Evolutionary conservation across 2,113 vertebrate genomes (phyloP), one percentile per base, ranked within the genome.

Genomic region (Polyodon spathula): DNA sequence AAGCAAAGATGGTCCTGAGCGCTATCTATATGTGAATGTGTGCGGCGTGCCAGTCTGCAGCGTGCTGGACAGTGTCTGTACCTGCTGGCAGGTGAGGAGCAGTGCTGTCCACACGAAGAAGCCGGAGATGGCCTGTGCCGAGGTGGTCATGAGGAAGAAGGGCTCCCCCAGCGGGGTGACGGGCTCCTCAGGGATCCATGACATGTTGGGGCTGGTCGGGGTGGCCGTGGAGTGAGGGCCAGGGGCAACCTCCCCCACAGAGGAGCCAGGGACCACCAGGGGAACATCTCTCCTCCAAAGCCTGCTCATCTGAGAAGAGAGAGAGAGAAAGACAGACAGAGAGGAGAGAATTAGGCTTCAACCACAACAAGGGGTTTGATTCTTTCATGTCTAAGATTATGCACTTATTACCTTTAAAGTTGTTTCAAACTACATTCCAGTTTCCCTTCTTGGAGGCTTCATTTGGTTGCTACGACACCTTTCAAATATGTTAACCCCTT

Each of bases 101-200:
- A 97, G 85, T 54, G 94, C 95, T 0, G 93, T 95, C 95, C 95
- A 98, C 14, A 96, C 94, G 61, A 97, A 97, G 77, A 95, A 89
- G 10, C 94, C 94, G 1, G 94, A 97, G 76, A 95, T 88, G 42
- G 88, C 91, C 72, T 95, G 93, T 46, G 94, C 92, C 1, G 92
- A 89, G 0, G 89, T 86, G 37, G 92, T 97, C 94, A 97, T 96
- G 67, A 98, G 92, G 71, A 98, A 97, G 76, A 93, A 72, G 0
- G 92, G 92, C 70, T 92, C 82, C 41, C 92, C 91, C 59, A 86
- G 74, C 57, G 81, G 86, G 0, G 89, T 87, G 68, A 91, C 77
- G 16, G 85, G 87, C 40, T 87, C 79, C 48, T 89, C 90, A 0
- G 91, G 87, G 46, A 80, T 71, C 77, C 74, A 76, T 0, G 94